phyloP scores from a whole-genome alignment of 2,888 invertebrate genomes.

The Gastrophysa polygoni region DNA sequence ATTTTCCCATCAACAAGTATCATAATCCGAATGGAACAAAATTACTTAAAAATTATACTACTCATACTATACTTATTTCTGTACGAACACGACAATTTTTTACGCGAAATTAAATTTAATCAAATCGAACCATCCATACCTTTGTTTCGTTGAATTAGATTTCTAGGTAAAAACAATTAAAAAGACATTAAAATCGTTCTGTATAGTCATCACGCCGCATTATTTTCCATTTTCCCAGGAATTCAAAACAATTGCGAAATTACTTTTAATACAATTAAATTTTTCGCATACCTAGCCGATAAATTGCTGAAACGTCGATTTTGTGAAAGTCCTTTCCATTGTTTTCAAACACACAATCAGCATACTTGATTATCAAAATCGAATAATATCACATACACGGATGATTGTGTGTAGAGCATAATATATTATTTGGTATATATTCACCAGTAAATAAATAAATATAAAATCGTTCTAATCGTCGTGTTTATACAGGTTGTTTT shows the following conservation, averaged over 20 bases:
- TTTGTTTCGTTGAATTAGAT: slow-evolving; percentile 25
- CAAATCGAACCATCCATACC: slow-evolving; percentile 19
- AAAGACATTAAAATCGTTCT: slow-evolving; percentile 21
- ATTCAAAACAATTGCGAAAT: slow-evolving; percentile 33
- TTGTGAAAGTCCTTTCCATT: slow-evolving; percentile 36
- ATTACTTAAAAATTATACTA: slow-evolving; percentile 6
- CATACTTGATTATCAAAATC: slow-evolving; percentile 36
- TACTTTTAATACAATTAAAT: slow-evolving; percentile 33
- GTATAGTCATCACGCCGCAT: slow-evolving; percentile 9
- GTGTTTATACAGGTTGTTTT: too few species aligned
- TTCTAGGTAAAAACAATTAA: slow-evolving; percentile 32
- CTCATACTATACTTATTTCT: neutral
- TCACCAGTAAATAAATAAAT: slow-evolving; percentile 6
- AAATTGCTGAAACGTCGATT: slow-evolving; percentile 35
- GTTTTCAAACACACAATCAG: slow-evolving; percentile 36
- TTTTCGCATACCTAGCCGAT: slow-evolving; percentile 28
- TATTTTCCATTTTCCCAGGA: slow-evolving; percentile 12
- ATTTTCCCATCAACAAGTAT: too few species aligned
- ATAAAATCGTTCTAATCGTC: slow-evolving; percentile 17
- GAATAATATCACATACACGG: slow-evolving; percentile 34
- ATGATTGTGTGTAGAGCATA: slow-evolving; percentile 31
- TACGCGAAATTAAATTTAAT: slow-evolving; percentile 15
- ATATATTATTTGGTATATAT: slow-evolving; percentile 17
- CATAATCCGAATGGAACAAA: neutral
- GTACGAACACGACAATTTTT: neutral